A percentile compares a stretch with the other conserved stretches of the same genome.
Evolutionary conservation across 2,797 vertebrate species (phyloP).

Genomic region (Novumbra hubbsi): DNA sequence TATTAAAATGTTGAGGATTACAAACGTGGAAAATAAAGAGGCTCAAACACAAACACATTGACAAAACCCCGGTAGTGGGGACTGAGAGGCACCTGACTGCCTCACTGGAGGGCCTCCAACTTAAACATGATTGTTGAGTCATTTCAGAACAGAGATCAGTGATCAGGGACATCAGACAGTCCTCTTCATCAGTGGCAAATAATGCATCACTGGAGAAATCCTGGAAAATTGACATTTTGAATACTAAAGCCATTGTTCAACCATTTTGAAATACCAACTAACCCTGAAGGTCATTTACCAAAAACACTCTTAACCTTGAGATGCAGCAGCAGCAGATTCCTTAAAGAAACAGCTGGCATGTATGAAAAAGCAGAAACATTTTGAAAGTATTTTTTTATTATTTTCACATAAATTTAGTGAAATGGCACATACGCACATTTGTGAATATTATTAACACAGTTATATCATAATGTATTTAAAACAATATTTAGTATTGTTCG

Average conservation of each 20-base stretch:
- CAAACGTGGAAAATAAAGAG: conserved; percentile 12
- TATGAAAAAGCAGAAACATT: not conserved
- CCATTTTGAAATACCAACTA: not conserved
- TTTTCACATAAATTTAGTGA: too few species aligned
- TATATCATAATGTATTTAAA: too few species aligned
- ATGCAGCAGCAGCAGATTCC: not conserved
- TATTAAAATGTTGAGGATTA: conserved; percentile 29
- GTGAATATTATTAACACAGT: too few species aligned
- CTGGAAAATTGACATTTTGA: not conserved
- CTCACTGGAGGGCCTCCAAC: not conserved
- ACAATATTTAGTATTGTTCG: too few species aligned
- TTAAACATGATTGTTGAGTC: not conserved
- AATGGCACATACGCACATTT: too few species aligned
- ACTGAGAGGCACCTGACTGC: not conserved
- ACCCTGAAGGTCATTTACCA: not conserved
- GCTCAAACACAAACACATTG: not conserved
- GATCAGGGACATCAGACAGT: not conserved
- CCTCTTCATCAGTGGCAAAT: not conserved
- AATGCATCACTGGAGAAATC: not conserved
- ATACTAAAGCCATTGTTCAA: not conserved
- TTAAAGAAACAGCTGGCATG: not conserved
- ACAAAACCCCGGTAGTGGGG: not conserved
- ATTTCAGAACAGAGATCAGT: not conserved
- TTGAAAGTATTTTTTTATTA: not conserved
- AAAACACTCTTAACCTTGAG: not conserved